phyloP scores from a whole-genome alignment of 2,888 invertebrate genomes.

The Cephus pulcher region DNA sequence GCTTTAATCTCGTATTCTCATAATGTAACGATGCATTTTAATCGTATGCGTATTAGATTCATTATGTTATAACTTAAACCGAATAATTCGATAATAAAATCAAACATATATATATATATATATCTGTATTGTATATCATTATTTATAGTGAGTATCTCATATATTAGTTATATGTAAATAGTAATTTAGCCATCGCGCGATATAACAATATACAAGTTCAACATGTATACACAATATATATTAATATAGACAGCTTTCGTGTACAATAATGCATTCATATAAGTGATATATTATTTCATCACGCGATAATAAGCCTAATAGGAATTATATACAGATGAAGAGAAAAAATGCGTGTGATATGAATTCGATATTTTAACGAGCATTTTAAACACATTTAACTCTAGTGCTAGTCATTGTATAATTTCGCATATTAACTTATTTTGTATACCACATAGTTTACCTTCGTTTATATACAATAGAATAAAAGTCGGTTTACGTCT shows the following conservation, averaged over 20 bases:
- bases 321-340: not conserved
- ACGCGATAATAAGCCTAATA: not conserved
- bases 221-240: not conserved
- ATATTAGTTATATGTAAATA: not conserved
- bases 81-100: not conserved
- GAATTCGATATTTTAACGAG: conserved; percentile 18
- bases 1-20: not conserved
- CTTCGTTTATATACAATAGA: not conserved
- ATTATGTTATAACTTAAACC: too few relatives aligned
- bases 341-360: conserved; percentile 9
- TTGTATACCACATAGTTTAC: not conserved
- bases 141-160: not conserved
- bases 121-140: not conserved
- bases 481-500: not conserved
- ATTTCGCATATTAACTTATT: not conserved
- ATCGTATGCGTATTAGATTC: too few relatives aligned
- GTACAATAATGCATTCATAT: not conserved
- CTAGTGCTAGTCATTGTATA: not conserved
- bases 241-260: not conserved
- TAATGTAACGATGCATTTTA: not conserved
- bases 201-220: not conserved
- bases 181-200: not conserved
- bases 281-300: not conserved
- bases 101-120: not conserved
- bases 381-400: conserved; percentile 7